Conservation (phyloP, 2,797 vertebrate species). For the Craterocephalus amniculus region DNA sequence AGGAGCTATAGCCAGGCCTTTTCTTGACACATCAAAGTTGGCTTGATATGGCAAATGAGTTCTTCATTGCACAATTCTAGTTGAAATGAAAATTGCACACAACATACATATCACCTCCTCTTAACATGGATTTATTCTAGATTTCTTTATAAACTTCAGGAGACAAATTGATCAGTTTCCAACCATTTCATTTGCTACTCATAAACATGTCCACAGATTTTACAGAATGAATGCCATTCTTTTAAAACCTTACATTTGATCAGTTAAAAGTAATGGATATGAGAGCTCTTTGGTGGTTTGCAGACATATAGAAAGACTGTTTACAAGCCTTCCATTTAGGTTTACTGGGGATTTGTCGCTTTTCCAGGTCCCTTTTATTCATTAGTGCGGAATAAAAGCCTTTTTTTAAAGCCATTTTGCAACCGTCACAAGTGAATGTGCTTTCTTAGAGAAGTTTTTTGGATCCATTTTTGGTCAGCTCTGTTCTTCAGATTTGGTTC, state of each 20-base stretch:
- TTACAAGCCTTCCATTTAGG: slow-evolving; percentile 33
- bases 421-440: slow-evolving; percentile 46
- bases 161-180: background rate
- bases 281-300: background rate
- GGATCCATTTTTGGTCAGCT: slow-evolving; percentile 13
- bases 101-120: slow-evolving; percentile 33
- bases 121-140: background rate
- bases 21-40: slow-evolving; percentile 1
- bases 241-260: slow-evolving; percentile 25
- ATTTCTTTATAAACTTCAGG: background rate
- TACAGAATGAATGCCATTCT: slow-evolving; percentile 13
- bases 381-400: slow-evolving; percentile 28
- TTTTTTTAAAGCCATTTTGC: slow-evolving; percentile 52
- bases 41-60: slow-evolving; percentile 16
- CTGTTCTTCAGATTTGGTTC: slow-evolving; percentile 24
- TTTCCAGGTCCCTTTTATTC: slow-evolving; percentile 35
- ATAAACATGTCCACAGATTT: slow-evolving; percentile 7
- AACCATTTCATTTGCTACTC: slow-evolving; percentile 1
- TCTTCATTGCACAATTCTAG: slow-evolving; percentile 7
- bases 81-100: slow-evolving; percentile 40
- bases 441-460: slow-evolving; percentile 29
- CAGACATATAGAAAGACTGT: slow-evolving; percentile 2
- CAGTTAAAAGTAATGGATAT: background rate
- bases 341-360: slow-evolving; percentile 10
- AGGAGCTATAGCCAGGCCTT: slow-evolving; percentile 78